These are phyloP conservation scores for Axea sp. DNA, from an alignment of 2,888 invertebrate genomes.

Conservation along the genomic window DNA sequence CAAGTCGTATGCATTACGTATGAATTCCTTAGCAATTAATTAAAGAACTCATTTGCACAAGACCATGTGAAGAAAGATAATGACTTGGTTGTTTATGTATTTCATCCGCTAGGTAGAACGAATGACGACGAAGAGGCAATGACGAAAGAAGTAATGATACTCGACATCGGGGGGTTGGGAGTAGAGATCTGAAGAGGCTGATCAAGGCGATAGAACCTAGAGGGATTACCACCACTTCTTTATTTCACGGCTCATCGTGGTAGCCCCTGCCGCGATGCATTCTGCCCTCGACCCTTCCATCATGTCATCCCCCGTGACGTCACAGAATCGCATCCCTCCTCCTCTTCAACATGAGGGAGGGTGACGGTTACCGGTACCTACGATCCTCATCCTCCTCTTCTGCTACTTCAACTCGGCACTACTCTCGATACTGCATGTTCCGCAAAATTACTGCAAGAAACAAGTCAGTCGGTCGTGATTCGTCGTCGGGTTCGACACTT, in stretches of 20 bases:
- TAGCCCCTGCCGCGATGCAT: conserved; percentile 54
- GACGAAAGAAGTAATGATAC: conserved; percentile 63
- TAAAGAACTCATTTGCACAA: too few relatives aligned
- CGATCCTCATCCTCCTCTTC: conserved; percentile 64
- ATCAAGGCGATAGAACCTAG: conserved; percentile 67
- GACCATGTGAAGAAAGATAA: background rate
- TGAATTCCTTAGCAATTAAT: too few relatives aligned
- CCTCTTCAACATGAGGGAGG: too few relatives aligned
- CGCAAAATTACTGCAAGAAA: conserved; percentile 76
- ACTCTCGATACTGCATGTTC: conserved; percentile 76
- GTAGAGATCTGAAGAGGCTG: conserved; percentile 66
- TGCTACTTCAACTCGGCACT: conserved; percentile 63
- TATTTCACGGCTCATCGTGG: conserved; percentile 59
- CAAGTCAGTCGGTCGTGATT: conserved; percentile 73
- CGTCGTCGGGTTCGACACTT: conserved; percentile 61
- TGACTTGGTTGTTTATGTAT: conserved; percentile 35
- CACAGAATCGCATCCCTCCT: conserved; percentile 63
- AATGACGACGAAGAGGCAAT: conserved; percentile 49
- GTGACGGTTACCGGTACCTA: conserved; percentile 64
- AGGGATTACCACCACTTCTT: conserved; percentile 71
- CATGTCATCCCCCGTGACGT: conserved; percentile 65
- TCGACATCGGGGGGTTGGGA: conserved; percentile 67
- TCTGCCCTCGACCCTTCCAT: conserved; percentile 66
- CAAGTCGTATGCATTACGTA: too few relatives aligned
- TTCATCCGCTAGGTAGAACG: conserved; percentile 37